phyloP scores from a whole-genome alignment of 2,113 vertebrate species.

The Scalopus aquaticus region DNA sequence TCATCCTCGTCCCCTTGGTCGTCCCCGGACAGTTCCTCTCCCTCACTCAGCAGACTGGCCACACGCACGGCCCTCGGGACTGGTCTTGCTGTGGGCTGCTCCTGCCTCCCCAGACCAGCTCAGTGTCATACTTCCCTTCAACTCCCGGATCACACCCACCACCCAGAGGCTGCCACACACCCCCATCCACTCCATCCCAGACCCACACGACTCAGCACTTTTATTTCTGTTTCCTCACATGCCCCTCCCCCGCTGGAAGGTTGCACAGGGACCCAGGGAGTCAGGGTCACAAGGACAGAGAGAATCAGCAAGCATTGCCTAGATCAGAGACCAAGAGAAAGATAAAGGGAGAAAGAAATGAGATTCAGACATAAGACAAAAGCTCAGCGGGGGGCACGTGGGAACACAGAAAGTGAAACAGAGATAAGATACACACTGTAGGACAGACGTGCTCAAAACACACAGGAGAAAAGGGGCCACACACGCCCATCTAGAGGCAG shows the following conservation, averaged over 20 bases:
- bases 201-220: not conserved
- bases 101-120: conserved; percentile 56
- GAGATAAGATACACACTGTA: not conserved
- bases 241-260: not conserved
- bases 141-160: not conserved
- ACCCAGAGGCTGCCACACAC: not conserved
- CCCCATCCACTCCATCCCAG: not conserved
- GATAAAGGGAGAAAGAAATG: not conserved
- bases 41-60: conserved; percentile 81
- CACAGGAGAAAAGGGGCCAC: not conserved
- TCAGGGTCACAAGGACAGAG: not conserved
- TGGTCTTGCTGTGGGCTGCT: conserved; percentile 9
- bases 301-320: not conserved
- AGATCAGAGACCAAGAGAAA: conserved; percentile 41
- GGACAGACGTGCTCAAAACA: not conserved
- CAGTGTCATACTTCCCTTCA: not conserved
- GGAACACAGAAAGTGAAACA: conserved; percentile 46
- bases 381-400: not conserved
- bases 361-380: not conserved
- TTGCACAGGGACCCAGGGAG: not conserved
- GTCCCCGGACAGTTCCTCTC: conserved; percentile 77
- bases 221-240: conserved; percentile 32
- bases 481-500: not conserved
- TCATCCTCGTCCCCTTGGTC: conserved; percentile 68
- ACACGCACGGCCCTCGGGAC: conserved; percentile 44